These are phyloP conservation scores for Benitochromis conjunctus DNA, from an alignment of 2,113 vertebrate genomes.

Conservation along the genomic window DNA sequence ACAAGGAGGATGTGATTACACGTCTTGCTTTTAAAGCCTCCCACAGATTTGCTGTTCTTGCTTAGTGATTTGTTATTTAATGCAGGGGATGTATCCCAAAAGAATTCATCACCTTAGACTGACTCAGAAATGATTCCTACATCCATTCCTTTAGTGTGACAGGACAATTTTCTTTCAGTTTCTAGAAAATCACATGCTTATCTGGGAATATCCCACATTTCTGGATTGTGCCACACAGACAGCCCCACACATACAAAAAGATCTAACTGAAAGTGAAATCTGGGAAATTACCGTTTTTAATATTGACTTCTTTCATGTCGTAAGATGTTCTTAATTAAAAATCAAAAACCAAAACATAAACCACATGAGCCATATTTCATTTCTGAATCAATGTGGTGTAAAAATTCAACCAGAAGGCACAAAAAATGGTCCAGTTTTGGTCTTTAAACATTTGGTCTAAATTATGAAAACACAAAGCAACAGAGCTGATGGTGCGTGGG, in stretches of 20 bases:
- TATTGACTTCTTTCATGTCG: neutral
- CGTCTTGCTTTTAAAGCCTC: neutral
- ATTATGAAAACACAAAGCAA: neutral
- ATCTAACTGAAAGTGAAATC: neutral
- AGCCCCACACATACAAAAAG: neutral
- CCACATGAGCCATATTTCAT: neutral
- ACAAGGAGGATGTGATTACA: slow-evolving; percentile 2
- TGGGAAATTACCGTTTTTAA: neutral
- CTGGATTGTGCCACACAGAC: neutral
- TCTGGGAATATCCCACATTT: neutral
- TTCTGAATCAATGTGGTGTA: neutral
- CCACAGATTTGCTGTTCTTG: neutral
- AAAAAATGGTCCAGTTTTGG: neutral
- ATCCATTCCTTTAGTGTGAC: neutral
- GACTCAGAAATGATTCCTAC: neutral
- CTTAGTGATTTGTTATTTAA: neutral
- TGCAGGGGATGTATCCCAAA: neutral
- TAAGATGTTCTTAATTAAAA: neutral
- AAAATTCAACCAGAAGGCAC: neutral
- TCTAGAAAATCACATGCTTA: neutral
- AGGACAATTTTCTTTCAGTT: fast-evolving
- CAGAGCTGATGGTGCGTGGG: slow-evolving; percentile 1
- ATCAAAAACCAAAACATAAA: fast-evolving
- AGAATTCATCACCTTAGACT: neutral
- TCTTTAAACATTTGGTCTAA: neutral